A percentile compares a stretch with the other conserved stretches of the same genome.
phyloP scores from a whole-genome alignment of 1,140 invertebrate genomes.

The Drosophila lowei region DNA sequence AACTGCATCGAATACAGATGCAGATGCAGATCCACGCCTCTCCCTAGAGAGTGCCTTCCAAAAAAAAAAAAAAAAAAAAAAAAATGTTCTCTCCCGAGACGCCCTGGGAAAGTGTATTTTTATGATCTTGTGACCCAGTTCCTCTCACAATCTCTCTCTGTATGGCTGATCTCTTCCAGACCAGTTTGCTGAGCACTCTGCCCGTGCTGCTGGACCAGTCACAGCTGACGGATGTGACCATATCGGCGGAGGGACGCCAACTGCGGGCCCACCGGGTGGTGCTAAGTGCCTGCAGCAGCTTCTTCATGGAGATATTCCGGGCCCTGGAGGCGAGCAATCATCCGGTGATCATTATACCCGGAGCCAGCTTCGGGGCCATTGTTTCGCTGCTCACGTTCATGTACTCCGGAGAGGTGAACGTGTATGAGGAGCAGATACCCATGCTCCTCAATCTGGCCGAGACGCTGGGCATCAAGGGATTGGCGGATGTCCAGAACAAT shows the following conservation, averaged over 20 bases:
- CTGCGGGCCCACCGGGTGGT: conserved; percentile 94
- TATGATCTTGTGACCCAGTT: conserved; percentile 53
- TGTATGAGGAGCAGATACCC: conserved; percentile 91
- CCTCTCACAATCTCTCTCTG: conserved; percentile 1
- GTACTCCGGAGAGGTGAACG: conserved; percentile 96
- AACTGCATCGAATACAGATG: conserved; percentile 52
- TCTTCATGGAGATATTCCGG: conserved; percentile 94
- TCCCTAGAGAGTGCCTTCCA: conserved; percentile 2
- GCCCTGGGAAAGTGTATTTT: conserved; percentile 46
- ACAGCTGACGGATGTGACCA: conserved; percentile 94
- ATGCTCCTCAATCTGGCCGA: conserved; percentile 92
- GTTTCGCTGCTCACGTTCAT: conserved; percentile 94
- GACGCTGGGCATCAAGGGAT: conserved; percentile 92
- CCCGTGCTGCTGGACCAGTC: conserved; percentile 92
- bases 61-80: not conserved
- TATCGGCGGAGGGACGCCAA: conserved; percentile 91
- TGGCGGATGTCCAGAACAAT: conserved; percentile 89
- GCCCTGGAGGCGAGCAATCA: conserved; percentile 89
- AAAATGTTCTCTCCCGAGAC: no score
- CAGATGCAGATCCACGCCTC: conserved; percentile 5
- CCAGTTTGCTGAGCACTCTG: conserved; percentile 92
- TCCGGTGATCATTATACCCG: conserved; percentile 92
- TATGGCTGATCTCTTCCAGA: conserved; percentile 77
- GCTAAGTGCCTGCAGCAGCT: conserved; percentile 94
- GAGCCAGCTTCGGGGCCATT: conserved; percentile 91